Evolutionary conservation across 2,888 invertebrate species (phyloP).

Genomic region (Tiphia femorata): DNA sequence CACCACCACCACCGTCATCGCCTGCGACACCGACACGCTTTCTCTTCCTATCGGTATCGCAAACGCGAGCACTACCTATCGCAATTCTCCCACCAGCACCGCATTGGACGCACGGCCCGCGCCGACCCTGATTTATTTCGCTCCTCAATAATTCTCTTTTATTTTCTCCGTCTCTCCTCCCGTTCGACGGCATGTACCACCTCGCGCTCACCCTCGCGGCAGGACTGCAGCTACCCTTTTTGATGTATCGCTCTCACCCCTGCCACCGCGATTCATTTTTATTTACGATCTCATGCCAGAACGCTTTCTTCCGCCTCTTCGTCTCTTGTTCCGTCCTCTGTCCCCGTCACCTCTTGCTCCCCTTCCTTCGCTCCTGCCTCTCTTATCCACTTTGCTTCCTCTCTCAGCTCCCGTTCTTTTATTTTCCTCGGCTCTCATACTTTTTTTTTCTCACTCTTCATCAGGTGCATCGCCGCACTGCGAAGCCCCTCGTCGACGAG

Average conservation of each 20-base stretch:
- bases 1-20: not conserved
- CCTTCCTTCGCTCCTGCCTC: not conserved
- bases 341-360: not conserved
- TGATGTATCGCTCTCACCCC: slow-evolving; percentile 47
- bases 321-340: not conserved
- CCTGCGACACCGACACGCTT: not conserved
- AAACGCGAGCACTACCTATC: slow-evolving; percentile 6
- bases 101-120: slow-evolving; percentile 20
- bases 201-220: slow-evolving; percentile 10
- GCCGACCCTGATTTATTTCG: slow-evolving; percentile 56
- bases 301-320: not conserved
- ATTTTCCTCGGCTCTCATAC: not conserved
- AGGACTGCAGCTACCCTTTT: slow-evolving; percentile 38
- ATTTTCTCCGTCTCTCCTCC: slow-evolving; percentile 42
- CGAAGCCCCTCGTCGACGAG: not conserved
- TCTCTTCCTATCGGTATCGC: too few species aligned
- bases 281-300: slow-evolving; percentile 51
- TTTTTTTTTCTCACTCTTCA: not conserved
- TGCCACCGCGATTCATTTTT: slow-evolving; percentile 54
- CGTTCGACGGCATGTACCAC: too few species aligned
- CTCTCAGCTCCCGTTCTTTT: not conserved
- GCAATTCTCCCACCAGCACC: slow-evolving; percentile 3
- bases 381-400: not conserved
- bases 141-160: slow-evolving; percentile 60
- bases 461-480: not conserved